Base-by-base conservation (phyloP, 2,888 invertebrate species). In the Drosophila putrida region DNA sequence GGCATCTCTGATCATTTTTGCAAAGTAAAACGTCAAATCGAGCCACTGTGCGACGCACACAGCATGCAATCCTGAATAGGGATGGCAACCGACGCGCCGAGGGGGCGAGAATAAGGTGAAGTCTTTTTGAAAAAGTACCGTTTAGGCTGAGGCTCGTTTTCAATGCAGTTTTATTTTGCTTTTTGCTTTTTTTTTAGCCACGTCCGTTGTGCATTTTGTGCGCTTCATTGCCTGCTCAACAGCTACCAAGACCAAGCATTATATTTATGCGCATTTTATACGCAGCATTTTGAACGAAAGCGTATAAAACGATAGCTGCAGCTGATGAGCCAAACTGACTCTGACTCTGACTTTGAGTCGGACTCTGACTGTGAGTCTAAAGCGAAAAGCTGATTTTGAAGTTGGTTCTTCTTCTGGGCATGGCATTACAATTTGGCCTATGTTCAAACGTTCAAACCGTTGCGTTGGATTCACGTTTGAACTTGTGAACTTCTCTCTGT, bases 251-350 rank as follows among this genome's bases (percentile, higher is more conserved):
- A 27, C 57, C 57, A 70, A 76, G 57, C 76, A 63, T 61, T 76
- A 84, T 83, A 83, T 83, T 83, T 83, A 83, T 83, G 83, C 80
- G 83, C 83, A 82, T 86, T 82, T 82, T 75, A 78, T 82, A 78
- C 78, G 82, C 82, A 75, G 66, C 65, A 74, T 78, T 78, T 78
- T 78, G 50, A 73, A 65, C 62, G 81, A 61, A 49, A 61, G 53
- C 61, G 51, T 1, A 33, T 57, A 20, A 20, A 20, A 20, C 20
- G 20, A 20, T 20, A 20, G 20, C 20, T 20, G 20, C 20, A 20
- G 20, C 20, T 20, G 20, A 20, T 20, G 20, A 20, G 20, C 20
- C 2, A 20, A 20, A 20, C 20, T 20, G 20, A 20, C 20, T 20
- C 3, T 20, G 20, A 20, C 20, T 20, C 20, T 20, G 20, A 20